Base-by-base conservation (phyloP, 2,888 invertebrate genomes). In the Ormyrus thymus region DNA sequence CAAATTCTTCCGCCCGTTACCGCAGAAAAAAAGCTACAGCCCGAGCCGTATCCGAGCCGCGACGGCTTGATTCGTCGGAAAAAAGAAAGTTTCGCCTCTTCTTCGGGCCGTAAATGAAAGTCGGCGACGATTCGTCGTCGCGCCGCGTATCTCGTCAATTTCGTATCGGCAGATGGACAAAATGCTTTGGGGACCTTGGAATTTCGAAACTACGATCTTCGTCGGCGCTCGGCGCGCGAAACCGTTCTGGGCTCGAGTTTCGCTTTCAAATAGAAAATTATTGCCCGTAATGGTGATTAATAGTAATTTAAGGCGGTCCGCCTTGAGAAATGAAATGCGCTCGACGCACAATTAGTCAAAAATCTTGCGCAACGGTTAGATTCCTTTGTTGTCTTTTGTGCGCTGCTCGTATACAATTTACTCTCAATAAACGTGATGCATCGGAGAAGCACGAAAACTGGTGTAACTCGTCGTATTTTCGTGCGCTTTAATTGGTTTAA, bases 61-160 rank as follows among this genome's bases (percentile, higher is more conserved):
- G 51, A 11, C 29, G 9, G 56, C 51, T 53, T 45, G n/a, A 53
- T 50, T 29, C 55, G 68, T 13, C 55, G 29, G 56, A 64, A 50
- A 81, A 79, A 81, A 78, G 78, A 78, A 81, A 81, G 78, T 78
- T 59, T 64, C 62, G 61, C 65, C 45, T 43, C 53, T 55, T 55
- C 55, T 56, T 59, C 61, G 51, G 59, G 45, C 55, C 62, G 53
- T 74, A 64, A 80, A 81, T 72, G 80, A 81, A 80, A 80, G 80
- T 75, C 59, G 61, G 53, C 53, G 29, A 29, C 29, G 29, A 29
- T 29, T 29, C 29, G 29, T 29, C 29, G 29, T 65, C 43, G 46
- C 45, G 29, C 53, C 6, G 45, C 43, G 29, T 70, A 65, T 79
- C 50, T 77, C 58, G 59, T 59, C 51, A n/a, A 68, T 78, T 65